Evolutionary conservation across 2,113 vertebrate genomes (phyloP).

Genomic region (Campylorhamphus procurvoides): DNA sequence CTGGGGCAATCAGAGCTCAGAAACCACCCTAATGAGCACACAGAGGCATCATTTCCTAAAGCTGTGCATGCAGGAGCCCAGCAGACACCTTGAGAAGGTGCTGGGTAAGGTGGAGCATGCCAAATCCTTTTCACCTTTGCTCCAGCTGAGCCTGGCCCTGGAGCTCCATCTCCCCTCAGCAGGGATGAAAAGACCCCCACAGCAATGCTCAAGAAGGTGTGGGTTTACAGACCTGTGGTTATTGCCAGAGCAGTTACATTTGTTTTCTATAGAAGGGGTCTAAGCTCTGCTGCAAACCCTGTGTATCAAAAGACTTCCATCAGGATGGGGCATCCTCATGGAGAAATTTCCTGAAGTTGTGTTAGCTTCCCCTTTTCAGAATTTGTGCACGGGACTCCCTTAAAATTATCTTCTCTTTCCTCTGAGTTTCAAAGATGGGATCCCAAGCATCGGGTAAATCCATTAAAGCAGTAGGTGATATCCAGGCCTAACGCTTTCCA

Average conservation of each 20-base stretch:
- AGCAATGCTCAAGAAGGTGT: rapidly evolving
- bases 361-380: not conserved
- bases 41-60: not conserved
- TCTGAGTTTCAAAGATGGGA: slow-evolving; percentile 35
- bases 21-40: not conserved
- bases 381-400: not conserved
- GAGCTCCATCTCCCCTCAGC: not conserved
- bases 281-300: not conserved
- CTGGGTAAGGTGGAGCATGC: not conserved
- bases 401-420: slow-evolving; percentile 33
- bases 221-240: not conserved
- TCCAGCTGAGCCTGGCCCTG: not conserved
- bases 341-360: not conserved
- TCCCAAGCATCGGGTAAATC: slow-evolving; percentile 56
- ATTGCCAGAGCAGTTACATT: not conserved
- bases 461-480: slow-evolving; percentile 67
- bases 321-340: not conserved
- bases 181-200: not conserved
- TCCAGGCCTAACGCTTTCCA: slow-evolving; percentile 49
- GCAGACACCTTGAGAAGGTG: not conserved
- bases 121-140: not conserved
- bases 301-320: not conserved
- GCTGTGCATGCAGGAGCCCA: not conserved
- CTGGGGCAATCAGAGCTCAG: not conserved
- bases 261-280: rapidly evolving